A percentile compares a stretch with the other conserved stretches of the same genome.
Evolutionary conservation across 92 coral and sea anemone genomes (phyloP).

Genomic region (Porites lobata): DNA sequence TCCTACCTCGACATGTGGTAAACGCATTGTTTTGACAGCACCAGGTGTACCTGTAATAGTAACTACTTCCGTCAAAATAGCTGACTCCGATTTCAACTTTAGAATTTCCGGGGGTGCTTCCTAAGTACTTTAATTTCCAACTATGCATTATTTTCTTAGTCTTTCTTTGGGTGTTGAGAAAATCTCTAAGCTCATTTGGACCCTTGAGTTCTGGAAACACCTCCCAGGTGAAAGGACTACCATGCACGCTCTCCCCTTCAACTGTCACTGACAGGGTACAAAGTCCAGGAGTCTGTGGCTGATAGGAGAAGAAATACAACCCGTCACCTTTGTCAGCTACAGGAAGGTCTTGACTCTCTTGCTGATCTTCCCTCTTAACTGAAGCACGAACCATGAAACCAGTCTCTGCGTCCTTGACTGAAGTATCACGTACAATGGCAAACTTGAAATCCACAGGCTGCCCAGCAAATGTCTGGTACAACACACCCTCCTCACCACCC

Average conservation of each 20-base stretch:
- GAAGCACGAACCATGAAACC: no score
- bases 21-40: background rate
- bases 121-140: no score
- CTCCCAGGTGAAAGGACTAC: constrained; percentile 56
- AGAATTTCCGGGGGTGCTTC: background rate
- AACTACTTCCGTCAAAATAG: no score
- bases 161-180: background rate
- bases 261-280: constrained; percentile 52
- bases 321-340: constrained; percentile 60
- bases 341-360: constrained; percentile 3
- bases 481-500: constrained; percentile 30
- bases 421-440: background rate
- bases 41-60: constrained; percentile 1
- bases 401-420: no score
- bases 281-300: constrained; percentile 39
- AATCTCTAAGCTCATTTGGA: no score
- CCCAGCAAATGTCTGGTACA: constrained; percentile 18
- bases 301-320: constrained; percentile 39
- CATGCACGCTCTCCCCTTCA: constrained; percentile 40
- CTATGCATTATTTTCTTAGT: background rate
- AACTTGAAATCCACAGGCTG: constrained; percentile 13
- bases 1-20: background rate
- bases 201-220: no score
- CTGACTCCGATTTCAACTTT: no score
- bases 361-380: no score